Conservation (phyloP, 2,113 vertebrate genomes). For the Rallus limicola region DNA sequence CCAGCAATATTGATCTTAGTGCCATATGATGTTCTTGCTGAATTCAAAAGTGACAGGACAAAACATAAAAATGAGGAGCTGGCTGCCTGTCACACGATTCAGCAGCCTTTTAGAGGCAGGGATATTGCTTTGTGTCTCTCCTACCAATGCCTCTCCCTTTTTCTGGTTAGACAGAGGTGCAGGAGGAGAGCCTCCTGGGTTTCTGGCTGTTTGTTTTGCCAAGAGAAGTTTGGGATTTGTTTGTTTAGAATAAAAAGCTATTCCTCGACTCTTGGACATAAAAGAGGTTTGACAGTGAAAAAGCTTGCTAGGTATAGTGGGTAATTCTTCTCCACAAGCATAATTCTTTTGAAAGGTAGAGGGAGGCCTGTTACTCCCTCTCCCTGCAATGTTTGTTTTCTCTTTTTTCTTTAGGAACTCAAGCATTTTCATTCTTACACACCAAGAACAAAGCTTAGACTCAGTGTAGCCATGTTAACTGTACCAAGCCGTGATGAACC, state of each 20-base stretch:
- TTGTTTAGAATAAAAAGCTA: neutral
- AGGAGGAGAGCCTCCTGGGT: neutral
- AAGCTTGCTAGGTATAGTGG: neutral
- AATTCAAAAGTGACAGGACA: conserved; percentile 17
- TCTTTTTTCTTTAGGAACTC: neutral
- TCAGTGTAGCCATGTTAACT: neutral
- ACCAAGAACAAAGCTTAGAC: neutral
- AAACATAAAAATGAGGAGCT: neutral
- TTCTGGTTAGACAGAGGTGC: neutral
- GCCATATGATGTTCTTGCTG: conserved; percentile 21
- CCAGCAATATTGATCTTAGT: conserved; percentile 8
- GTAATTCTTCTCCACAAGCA: neutral
- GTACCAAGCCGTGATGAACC: neutral
- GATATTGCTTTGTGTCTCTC: neutral
- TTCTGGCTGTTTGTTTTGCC: neutral
- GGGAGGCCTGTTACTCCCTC: neutral
- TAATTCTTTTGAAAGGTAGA: neutral
- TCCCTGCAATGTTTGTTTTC: neutral
- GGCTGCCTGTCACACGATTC: neutral
- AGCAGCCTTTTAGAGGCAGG: neutral
- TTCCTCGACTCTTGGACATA: conserved; percentile 1
- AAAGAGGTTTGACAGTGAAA: neutral
- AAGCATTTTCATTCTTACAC: neutral
- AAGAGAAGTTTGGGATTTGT: neutral
- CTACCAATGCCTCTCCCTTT: neutral